These are phyloP conservation scores for Eremophila alpestris DNA, from an alignment of 2,797 vertebrate species.

Conservation along the genomic window DNA sequence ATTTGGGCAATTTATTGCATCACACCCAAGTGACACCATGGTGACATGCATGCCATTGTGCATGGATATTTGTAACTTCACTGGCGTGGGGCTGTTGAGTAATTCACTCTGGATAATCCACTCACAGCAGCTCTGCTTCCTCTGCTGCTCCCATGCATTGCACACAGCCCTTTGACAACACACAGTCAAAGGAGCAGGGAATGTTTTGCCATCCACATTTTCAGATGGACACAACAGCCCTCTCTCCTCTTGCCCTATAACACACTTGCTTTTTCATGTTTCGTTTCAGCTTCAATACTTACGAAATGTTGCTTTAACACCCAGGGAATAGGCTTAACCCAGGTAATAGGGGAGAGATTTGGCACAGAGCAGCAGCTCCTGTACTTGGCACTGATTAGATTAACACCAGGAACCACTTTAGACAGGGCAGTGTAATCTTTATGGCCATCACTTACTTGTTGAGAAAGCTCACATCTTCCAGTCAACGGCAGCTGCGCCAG, in stretches of 20 bases:
- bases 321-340: not conserved
- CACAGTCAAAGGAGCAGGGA: not conserved
- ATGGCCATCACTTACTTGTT: not conserved
- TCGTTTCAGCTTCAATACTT: not conserved
- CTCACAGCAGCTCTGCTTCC: not conserved
- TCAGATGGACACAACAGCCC: not conserved
- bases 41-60: not conserved
- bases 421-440: not conserved
- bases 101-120: not conserved
- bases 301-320: not conserved
- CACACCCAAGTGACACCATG: not conserved
- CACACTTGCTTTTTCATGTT: not conserved
- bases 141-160: not conserved
- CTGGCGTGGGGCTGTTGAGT: not conserved
- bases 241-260: not conserved
- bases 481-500: not conserved
- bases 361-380: not conserved
- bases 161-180: not conserved
- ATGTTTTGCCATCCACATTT: fast-evolving
- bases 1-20: not conserved
- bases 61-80: not conserved
- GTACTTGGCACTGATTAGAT: constrained; percentile 1
- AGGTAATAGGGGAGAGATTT: not conserved
- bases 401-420: not conserved
- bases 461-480: not conserved